These are phyloP conservation scores for Phengaris alcon DNA, from an alignment of 2,888 invertebrate species.

Conservation along the genomic window DNA sequence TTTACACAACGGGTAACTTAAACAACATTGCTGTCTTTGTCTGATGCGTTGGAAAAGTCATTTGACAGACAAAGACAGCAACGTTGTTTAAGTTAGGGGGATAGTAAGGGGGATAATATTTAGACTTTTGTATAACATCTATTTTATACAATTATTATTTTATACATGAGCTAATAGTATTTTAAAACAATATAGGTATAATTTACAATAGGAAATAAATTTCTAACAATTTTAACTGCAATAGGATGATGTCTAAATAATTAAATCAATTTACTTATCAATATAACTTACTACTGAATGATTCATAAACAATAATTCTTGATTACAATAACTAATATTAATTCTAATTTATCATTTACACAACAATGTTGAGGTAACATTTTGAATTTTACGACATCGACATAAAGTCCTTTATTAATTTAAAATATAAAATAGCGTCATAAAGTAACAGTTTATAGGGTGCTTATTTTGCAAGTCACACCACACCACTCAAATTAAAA, in stretches of 20 bases:
- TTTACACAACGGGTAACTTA: too few species aligned
- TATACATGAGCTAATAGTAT: too few species aligned
- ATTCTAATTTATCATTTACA: background rate
- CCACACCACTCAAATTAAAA: background rate
- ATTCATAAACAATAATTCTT: background rate
- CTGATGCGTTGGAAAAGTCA: too few species aligned
- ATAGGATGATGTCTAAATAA: slow-evolving; percentile 10
- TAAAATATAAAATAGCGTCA: too few species aligned
- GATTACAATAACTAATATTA: background rate
- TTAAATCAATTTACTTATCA: slow-evolving; percentile 11
- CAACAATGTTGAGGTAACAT: background rate
- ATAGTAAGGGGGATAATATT: too few species aligned
- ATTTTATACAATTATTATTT: too few species aligned
- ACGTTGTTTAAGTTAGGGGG: too few species aligned
- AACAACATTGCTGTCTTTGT: too few species aligned
- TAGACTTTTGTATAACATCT: too few species aligned
- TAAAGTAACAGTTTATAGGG: background rate
- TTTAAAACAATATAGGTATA: background rate
- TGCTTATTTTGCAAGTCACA: background rate
- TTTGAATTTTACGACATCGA: background rate
- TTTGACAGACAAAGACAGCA: too few species aligned
- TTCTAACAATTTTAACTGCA: slow-evolving; percentile 1
- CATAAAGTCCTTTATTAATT: too few species aligned
- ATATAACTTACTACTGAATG: background rate
- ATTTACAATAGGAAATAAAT: slow-evolving; percentile 2